phyloP scores from a whole-genome alignment of 2,797 vertebrate genomes.

The Chanos chanos region DNA sequence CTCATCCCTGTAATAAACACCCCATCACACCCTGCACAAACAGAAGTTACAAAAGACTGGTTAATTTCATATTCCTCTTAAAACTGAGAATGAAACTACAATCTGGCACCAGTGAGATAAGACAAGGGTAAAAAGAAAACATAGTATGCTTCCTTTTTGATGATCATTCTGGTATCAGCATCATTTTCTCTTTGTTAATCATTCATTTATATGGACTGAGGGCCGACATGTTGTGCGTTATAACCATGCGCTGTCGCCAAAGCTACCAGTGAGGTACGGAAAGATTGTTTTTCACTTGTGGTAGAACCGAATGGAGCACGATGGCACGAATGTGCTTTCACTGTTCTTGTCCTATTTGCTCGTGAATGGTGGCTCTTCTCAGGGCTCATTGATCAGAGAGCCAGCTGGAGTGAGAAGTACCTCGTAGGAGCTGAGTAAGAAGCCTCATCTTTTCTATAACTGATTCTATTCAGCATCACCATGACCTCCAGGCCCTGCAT shows the following conservation, averaged over 20 bases:
- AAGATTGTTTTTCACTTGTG: slow-evolving; percentile 63
- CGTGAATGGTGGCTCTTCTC: slow-evolving; percentile 56
- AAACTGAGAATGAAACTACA: too few species aligned
- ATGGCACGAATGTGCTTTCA: slow-evolving; percentile 56
- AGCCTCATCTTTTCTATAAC: not conserved
- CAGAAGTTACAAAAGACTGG: too few species aligned
- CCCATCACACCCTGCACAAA: slow-evolving; percentile 19
- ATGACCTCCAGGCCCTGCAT: slow-evolving; percentile 49
- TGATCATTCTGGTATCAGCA: too few species aligned
- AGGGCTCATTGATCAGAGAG: slow-evolving; percentile 56
- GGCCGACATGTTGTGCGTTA: too few species aligned
- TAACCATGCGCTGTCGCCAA: too few species aligned
- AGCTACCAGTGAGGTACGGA: too few species aligned
- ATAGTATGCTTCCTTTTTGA: too few species aligned
- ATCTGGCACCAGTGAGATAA: too few species aligned
- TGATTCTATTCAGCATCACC: slow-evolving; percentile 24
- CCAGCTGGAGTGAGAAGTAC: slow-evolving; percentile 43
- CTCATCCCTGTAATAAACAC: slow-evolving; percentile 42
- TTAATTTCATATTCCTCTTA: too few species aligned
- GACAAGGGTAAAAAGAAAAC: too few species aligned
- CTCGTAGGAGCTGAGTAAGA: slow-evolving; percentile 47
- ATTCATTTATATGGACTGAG: too few species aligned
- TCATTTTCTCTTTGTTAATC: too few species aligned
- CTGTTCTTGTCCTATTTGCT: slow-evolving; percentile 51
- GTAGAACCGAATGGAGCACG: slow-evolving; percentile 62